phyloP scores from a whole-genome alignment of 2,113 vertebrate genomes.

The Catagonus wagneri region DNA sequence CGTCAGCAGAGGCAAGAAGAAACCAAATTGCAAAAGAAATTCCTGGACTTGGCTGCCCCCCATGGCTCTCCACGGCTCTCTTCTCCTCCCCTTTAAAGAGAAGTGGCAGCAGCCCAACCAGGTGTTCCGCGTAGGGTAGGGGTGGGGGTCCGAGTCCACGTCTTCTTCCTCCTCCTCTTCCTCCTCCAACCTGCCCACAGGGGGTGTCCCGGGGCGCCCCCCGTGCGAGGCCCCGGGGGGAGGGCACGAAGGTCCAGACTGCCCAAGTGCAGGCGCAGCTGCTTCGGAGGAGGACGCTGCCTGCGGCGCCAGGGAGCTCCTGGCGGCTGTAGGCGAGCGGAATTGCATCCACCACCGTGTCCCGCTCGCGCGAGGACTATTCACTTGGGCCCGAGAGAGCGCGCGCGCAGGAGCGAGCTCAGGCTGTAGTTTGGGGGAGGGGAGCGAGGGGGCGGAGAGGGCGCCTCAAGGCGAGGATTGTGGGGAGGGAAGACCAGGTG shows the following conservation, averaged over 20 bases:
- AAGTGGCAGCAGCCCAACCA: slow-evolving; percentile 17
- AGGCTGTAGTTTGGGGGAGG: slow-evolving; percentile 62
- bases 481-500: slow-evolving; percentile 5
- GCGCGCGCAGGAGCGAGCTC: slow-evolving; percentile 74
- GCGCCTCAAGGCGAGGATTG: background rate
- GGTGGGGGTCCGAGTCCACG: background rate
- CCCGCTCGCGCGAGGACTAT: slow-evolving; percentile 75
- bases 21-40: slow-evolving; percentile 84
- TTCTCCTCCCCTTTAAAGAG: background rate
- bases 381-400: slow-evolving; percentile 72
- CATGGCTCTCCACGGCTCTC: slow-evolving; percentile 81
- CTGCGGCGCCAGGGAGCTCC: slow-evolving; percentile 66
- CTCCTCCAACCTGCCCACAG: slow-evolving; percentile 75
- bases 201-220: slow-evolving; percentile 70
- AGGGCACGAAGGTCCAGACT: slow-evolving; percentile 77
- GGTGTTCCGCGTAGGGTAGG: background rate
- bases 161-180: slow-evolving; percentile 72
- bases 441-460: background rate
- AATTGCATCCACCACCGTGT: slow-evolving; percentile 80
- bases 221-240: slow-evolving; percentile 55
- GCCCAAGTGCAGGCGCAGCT: slow-evolving; percentile 68
- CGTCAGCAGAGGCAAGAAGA: slow-evolving; percentile 86
- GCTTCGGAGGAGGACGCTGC: slow-evolving; percentile 61
- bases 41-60: slow-evolving; percentile 82
- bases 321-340: slow-evolving; percentile 52